Evolutionary conservation across 2,797 vertebrate species (phyloP).

Genomic region (Liparis tanakae): DNA sequence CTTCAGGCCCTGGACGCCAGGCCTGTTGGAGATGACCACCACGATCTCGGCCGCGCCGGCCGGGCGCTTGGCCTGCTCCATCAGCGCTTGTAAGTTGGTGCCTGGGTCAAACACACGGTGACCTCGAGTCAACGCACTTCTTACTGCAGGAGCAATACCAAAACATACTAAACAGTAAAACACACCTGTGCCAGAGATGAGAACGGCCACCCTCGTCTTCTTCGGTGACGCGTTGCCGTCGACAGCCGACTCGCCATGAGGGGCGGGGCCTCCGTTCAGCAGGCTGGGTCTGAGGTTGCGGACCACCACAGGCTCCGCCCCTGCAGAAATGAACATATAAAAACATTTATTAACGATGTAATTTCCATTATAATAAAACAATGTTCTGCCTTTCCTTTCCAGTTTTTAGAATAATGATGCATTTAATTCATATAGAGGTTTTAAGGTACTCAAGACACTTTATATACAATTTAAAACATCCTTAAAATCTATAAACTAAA

Average conservation of each 20-base stretch:
- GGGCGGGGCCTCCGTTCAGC: slow-evolving; percentile 37
- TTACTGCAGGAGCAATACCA: background rate
- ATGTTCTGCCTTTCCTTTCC: background rate
- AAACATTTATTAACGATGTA: background rate
- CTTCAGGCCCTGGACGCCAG: slow-evolving; percentile 89
- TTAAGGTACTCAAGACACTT: too few relatives aligned
- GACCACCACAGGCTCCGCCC: slow-evolving; percentile 74
- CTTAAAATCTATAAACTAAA: too few relatives aligned
- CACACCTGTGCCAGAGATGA: slow-evolving; percentile 94
- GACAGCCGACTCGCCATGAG: background rate
- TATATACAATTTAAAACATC: too few relatives aligned
- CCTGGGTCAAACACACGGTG: slow-evolving; percentile 73
- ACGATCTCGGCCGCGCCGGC: slow-evolving; percentile 89
- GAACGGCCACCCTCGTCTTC: slow-evolving; percentile 88
- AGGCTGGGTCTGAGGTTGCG: slow-evolving; percentile 79
- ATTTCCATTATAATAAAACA: background rate
- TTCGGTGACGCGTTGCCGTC: slow-evolving; percentile 60
- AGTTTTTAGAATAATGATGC: background rate
- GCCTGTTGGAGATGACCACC: slow-evolving; percentile 93
- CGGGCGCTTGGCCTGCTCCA: slow-evolving; percentile 86
- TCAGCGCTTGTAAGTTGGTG: slow-evolving; percentile 95
- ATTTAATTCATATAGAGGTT: too few relatives aligned
- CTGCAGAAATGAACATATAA: slow-evolving; percentile 41
- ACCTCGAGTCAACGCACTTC: background rate
- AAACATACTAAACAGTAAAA: background rate